Base-by-base conservation (phyloP, 1,140 invertebrate genomes). In the Teleogryllus occipitalis region DNA sequence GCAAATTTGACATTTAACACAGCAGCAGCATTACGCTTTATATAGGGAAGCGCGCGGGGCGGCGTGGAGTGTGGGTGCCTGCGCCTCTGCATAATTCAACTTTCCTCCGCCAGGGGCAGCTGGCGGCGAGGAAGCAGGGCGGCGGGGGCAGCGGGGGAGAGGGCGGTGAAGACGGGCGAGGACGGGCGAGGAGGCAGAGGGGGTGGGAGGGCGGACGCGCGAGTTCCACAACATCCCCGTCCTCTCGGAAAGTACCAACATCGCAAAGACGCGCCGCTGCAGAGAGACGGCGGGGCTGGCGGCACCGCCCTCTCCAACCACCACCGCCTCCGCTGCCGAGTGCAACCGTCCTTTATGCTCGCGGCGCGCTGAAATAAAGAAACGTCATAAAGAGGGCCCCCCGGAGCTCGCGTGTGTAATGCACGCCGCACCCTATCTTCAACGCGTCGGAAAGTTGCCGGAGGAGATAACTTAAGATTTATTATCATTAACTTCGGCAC, bases 1-100 rank as follows among this genome's bases (percentile, higher is more conserved):
- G 54, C 54, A 65, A 65, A 65, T 65, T 65, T 65, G 54, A 65
- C 54, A 65, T 65, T 65, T 65, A 65, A 65, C 54, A 65, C 54
- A 65, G 54, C 18, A 65, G 54, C 54, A 18, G 54, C 54, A 65
- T 65, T 18, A 65, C 54, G 54, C 54, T 65, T 65, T 65, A 65
- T 65, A 65, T 18, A 18, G 54, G 54, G 54, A 65, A 65, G 54
- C 10, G 54, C 54, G 54, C 54, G 54, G 54, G 18, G 54, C 18
- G 54, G 54, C 18, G 54, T 18, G 54, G 54, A 65, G 54, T 18
- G 54, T 18, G 54, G 54, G 54, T 14, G 54, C 10, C 54, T 65
- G 54, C 54, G 54, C 54, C 54, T 65, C 54, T 65, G 54, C 54
- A 65, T 65, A 65, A 65, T 65, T 65, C 54, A 65, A 65, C 54